Conservation (phyloP, 2,888 invertebrate genomes). For the Acanthosepion esculentum region DNA sequence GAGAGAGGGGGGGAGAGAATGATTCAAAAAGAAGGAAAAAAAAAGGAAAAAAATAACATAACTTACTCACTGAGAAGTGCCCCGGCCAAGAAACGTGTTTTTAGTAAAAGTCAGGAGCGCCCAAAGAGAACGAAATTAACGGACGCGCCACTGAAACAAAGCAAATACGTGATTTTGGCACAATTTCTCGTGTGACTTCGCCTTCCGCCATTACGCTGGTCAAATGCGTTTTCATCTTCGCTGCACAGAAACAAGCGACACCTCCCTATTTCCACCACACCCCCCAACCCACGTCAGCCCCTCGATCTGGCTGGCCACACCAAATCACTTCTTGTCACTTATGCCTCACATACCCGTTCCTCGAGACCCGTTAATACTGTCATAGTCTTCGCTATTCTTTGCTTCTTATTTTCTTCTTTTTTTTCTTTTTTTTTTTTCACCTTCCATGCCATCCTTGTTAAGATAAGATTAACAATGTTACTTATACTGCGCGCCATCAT, state of each 20-base stretch:
- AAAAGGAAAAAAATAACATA: no score
- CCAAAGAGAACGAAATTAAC: neutral
- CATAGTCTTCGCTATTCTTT: neutral
- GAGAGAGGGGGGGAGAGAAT: no score
- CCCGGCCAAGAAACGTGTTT: neutral
- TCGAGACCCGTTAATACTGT: neutral
- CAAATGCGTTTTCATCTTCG: conserved; percentile 1
- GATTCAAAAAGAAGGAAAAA: no score
- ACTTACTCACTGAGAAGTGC: no score
- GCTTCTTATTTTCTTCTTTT: no score
- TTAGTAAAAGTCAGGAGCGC: neutral
- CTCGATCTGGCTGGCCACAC: neutral
- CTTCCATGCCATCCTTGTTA: neutral
- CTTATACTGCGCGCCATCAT: neutral
- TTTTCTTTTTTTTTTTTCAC: neutral
- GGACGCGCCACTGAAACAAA: neutral
- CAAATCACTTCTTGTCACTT: neutral
- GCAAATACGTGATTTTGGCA: neutral
- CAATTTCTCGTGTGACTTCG: neutral
- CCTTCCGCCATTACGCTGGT: neutral
- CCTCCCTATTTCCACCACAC: no score
- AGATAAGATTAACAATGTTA: neutral
- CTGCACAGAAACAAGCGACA: neutral
- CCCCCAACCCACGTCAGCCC: neutral
- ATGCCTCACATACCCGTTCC: neutral